Base-by-base conservation (phyloP, 2,113 vertebrate species). In the Mormyrus iriodes region DNA sequence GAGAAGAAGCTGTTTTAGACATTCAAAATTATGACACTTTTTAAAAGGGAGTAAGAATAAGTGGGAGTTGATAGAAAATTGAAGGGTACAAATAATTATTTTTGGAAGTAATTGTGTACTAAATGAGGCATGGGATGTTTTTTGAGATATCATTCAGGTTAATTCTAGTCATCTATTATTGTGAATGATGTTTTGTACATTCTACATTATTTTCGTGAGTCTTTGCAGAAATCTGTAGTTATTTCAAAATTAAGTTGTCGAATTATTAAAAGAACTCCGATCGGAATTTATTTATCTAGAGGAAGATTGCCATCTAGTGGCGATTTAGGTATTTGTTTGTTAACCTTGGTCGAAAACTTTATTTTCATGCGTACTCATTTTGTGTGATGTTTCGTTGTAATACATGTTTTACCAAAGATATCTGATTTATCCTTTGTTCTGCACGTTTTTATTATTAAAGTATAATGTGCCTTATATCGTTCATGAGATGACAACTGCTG, bases 241-340 rank as follows among this genome's bases (percentile, higher is more conserved):
- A 69, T 69, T 65, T 27, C 27, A 10, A 65, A 65, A 12, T 65
- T 24, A 65, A 79, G 73, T 79, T 42, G 73, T 42, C 31, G 35
- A 42, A 79, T 19, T 79, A 42, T 79, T 42, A 21, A 51, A 48
- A 84, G 55, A 65, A 46, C 27, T 24, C 17, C 49, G 55, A n/a
- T 35, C 31, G 51, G 46, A 15, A 27, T 35, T 17, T 27, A 46
- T 27, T 27, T 85, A 51, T 83, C 24, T 91, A 10, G 89, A 61
- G 48, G 84, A 91, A 27, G 90, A 84, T 91, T 94, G 92, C 90
- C 94, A 94, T 92, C 94, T 94, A 94, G 93, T 94, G 94, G 90
- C 15, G 24, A 51, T 51, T 84, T 85, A 84, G 76, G 19, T n/a
- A 85, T 4, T 31, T 88, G 65, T n/a, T 73, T 76, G 21, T 44